Base-by-base conservation (phyloP, 2,113 vertebrate genomes). In the Dunckerocampus dactyliophorus region DNA sequence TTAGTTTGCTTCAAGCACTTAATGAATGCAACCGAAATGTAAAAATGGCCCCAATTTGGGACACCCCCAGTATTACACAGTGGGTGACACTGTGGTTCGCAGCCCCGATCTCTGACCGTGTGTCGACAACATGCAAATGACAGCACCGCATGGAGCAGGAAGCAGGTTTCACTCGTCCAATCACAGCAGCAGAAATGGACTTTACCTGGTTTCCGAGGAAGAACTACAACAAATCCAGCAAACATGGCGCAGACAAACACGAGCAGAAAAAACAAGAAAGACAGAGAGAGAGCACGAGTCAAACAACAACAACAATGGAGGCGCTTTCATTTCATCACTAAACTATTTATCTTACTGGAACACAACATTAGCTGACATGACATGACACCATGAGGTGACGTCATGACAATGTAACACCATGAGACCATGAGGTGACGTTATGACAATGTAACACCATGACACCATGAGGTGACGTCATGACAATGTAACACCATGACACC, bases 181-280 rank as follows among this genome's bases (percentile, higher is more conserved):
- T 62, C 71, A 62, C 72, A 63, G 63, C 79, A 76, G 71, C 72
- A 9, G 69, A 43, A 76, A 67, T 89, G 86, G 89, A 95, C 94
- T 92, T 94, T 99, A 99, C 97, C 96, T 98, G 97, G 89, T 99
- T 99, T 91, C 97, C 97, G 93, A 99, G 97, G 97, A 98, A 99
- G 95, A 99, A 99, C 97, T 99, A 96, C 61, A 92, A 89, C 74
- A 88, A 86, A 87, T 91, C 89, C 88, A 48, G 87, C 5, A 70
- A 82, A 89, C 82, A 72, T 59, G 93, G 85, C 91, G 87, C 89
- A 84, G 89, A 74, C 82, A 82, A 75, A 81, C 68, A 87, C 71
- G 68, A 79, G 67, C 77, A 75, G 83, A 79, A 73, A 81, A 70
- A 89, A 76, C 84, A 77, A 85, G 37, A 83, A 61, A 85, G 77